Conservation (phyloP, 2,113 vertebrate genomes). For the Nerophis ophidion region DNA sequence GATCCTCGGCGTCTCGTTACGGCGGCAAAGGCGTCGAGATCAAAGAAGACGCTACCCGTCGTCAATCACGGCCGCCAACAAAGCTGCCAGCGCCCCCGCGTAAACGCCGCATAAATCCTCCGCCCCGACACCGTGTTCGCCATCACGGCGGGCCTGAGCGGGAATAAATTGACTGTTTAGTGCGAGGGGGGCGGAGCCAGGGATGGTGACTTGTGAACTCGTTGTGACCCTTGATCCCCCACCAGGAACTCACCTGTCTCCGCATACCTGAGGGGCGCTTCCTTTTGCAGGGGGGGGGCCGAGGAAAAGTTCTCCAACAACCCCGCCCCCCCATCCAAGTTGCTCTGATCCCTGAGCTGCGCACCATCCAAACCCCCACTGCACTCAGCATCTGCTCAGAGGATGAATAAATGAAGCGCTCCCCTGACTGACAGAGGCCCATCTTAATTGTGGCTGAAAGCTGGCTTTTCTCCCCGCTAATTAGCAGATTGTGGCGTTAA, state of each 20-base stretch:
- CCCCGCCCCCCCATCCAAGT: slow-evolving; percentile 15
- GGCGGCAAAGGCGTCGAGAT: slow-evolving; percentile 72
- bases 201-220: neutral
- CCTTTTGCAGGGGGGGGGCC: neutral
- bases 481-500: slow-evolving; percentile 78
- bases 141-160: slow-evolving; percentile 48
- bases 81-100: slow-evolving; percentile 11
- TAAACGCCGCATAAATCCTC: slow-evolving; percentile 56
- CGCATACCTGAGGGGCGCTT: neutral
- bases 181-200: too few relatives aligned
- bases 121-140: neutral
- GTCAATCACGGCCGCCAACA: slow-evolving; percentile 42
- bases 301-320: slow-evolving; percentile 36
- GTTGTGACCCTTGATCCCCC: neutral
- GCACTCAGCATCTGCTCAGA: slow-evolving; percentile 69
- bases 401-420: slow-evolving; percentile 72
- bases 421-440: slow-evolving; percentile 63
- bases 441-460: slow-evolving; percentile 75
- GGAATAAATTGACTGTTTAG: slow-evolving; percentile 60
- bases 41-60: slow-evolving; percentile 46
- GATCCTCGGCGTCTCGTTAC: slow-evolving; percentile 75
- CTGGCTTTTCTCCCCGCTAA: slow-evolving; percentile 71
- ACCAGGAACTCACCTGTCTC: neutral
- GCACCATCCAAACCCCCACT: slow-evolving; percentile 51
- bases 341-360: slow-evolving; percentile 47